phyloP scores from a whole-genome alignment of 1,140 invertebrate species.

The Bemisia tabaci region DNA sequence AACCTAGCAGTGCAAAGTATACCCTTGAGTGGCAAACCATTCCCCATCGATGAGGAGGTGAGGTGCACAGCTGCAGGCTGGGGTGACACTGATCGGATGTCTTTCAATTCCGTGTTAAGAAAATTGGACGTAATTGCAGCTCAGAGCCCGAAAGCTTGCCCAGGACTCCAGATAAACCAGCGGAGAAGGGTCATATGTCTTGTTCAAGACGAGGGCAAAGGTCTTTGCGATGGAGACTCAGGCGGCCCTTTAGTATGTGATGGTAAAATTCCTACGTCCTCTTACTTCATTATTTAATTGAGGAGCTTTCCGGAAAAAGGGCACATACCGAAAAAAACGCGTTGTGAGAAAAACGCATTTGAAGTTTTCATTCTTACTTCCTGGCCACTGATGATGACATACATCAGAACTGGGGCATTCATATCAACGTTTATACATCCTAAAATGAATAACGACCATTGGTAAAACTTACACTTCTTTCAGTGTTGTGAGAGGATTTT shows the following conservation, averaged over 20 bases:
- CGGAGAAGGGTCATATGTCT: conserved; percentile 18
- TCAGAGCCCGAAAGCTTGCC: conserved; percentile 16
- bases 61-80: conserved; percentile 18
- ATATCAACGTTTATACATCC: too few species aligned
- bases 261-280: too few species aligned
- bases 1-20: conserved; percentile 11
- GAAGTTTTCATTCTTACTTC: too few species aligned
- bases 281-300: too few species aligned
- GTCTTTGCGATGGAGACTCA: conserved; percentile 18
- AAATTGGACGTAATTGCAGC: conserved; percentile 17
- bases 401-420: too few species aligned
- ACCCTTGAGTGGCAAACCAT: conserved; percentile 14
- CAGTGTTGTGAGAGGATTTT: too few species aligned
- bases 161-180: conserved; percentile 15
- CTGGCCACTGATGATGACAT: too few species aligned
- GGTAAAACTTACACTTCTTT: too few species aligned
- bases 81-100: conserved; percentile 17
- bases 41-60: conserved; percentile 12
- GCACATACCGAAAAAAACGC: too few species aligned
- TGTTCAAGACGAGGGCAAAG: conserved; percentile 16
- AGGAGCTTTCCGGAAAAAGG: too few species aligned
- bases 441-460: too few species aligned
- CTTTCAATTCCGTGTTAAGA: conserved; percentile 13
- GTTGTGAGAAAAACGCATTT: too few species aligned
- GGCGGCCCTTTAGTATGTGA: conserved; percentile 18